A percentile compares a stretch with the other conserved stretches of the same genome.
Conservation (phyloP, 1,140 invertebrate species). For the Ips typographus region DNA sequence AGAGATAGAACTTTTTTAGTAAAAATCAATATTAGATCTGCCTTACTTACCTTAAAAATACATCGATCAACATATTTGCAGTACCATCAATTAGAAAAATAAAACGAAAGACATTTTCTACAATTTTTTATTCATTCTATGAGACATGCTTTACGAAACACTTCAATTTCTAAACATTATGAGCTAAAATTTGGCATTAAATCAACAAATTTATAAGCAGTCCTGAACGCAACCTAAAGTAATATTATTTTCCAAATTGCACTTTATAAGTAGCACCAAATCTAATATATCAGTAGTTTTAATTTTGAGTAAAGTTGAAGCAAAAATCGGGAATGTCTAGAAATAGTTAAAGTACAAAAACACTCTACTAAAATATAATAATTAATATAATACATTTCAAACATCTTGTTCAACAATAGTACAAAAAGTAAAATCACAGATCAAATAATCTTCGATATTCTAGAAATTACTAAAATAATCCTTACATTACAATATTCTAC, state of each 20-base stretch:
- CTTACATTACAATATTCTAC: not conserved
- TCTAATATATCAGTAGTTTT: too few species aligned
- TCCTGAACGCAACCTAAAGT: not conserved
- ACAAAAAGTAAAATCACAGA: slow-evolving; percentile 32
- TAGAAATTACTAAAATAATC: slow-evolving; percentile 7
- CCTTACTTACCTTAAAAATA: too few species aligned
- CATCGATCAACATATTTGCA: too few species aligned
- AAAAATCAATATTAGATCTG: too few species aligned
- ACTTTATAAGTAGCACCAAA: too few species aligned
- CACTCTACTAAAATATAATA: slow-evolving; percentile 5
- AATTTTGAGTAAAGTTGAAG: not conserved
- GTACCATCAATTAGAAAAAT: not conserved
- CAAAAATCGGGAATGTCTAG: slow-evolving; percentile 34
- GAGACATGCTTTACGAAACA: slow-evolving; percentile 8
- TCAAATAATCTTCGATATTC: slow-evolving; percentile 21
- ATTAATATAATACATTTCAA: slow-evolving; percentile 12
- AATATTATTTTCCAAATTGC: not conserved
- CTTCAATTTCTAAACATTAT: slow-evolving; percentile 33
- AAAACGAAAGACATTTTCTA: not conserved
- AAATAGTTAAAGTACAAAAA: slow-evolving; percentile 21
- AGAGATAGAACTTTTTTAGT: too few species aligned
- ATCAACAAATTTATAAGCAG: slow-evolving; percentile 20
- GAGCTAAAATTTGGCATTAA: slow-evolving; percentile 30
- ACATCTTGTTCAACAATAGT: slow-evolving; percentile 6
- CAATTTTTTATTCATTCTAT: not conserved